Base-by-base conservation (phyloP, 2,797 vertebrate genomes). In the Echiichthys vipera region DNA sequence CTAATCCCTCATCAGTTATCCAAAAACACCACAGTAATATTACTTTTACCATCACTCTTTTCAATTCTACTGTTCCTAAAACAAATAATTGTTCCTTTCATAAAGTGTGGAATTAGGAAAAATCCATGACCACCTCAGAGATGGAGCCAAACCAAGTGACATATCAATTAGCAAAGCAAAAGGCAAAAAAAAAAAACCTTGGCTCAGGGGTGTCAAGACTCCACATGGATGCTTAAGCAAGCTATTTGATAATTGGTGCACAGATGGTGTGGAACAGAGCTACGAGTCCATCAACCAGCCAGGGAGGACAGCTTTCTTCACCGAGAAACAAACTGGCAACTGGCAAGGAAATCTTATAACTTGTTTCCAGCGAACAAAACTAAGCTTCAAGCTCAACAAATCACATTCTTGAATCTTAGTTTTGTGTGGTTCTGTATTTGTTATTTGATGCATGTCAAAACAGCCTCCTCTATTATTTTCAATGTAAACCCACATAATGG, bases 191-290 rank as follows among this genome's bases (percentile, higher is more conserved):
- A 22, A 64, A 58, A 63, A 74, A 71, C n/a, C 17, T 40, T 62
- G 27, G 51, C 81, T 80, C 42, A 12, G 9, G 62, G 59, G 43
- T 39, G 27, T 25, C n/a, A 13, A 61, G 53, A 56, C 62, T 83
- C 67, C 67, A 74, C 81, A 78, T 80, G 79, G 55, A 79, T 69
- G 57, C 69, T 65, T 68, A 34, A 71, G 56, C 72, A 75, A 71
- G 68, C 47, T 58, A 64, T 80, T 77, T 77, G 66, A 77, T 74
- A 78, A 88, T 62, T 77, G 67, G 57, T 72, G 79, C 79, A 45
- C 85, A 89, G 88, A 84, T 86, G 84, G 81, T 69, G 73, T 69
- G 71, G 57, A 74, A 59, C 76, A 47, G 55, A 77, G 46, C 74
- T 69, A 59, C 76, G 32, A 71, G 70, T 80, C 79, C 75, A 80